Percentiles rank a stretch among this genome's conserved stretches.
These are phyloP conservation scores for Mycteria americana DNA, from an alignment of 2,797 vertebrate genomes.

Conservation along the genomic window DNA sequence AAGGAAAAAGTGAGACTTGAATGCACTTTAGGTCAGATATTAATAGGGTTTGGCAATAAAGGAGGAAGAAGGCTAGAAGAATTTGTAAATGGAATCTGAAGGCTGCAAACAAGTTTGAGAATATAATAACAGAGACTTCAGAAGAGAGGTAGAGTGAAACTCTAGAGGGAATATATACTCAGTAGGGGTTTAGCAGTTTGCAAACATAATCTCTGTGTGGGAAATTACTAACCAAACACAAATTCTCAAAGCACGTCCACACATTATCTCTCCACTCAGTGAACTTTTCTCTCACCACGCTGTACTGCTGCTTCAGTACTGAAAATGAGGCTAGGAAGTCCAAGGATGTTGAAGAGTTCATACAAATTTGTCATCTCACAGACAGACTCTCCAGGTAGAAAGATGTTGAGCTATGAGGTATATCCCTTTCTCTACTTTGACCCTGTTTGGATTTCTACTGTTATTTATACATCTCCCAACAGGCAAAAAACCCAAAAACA, in stretches of 20 bases:
- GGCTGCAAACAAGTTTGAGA: background rate
- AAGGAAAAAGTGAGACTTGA: background rate
- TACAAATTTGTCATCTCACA: background rate
- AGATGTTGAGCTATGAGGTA: background rate
- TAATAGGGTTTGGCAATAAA: slow-evolving; percentile 28
- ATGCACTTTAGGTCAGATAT: background rate
- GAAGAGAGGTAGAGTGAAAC: background rate
- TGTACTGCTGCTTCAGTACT: background rate
- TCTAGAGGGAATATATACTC: background rate
- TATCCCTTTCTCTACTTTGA: background rate
- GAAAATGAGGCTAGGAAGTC: background rate
- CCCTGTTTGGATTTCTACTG: background rate
- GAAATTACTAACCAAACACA: background rate
- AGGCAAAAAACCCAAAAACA: background rate
- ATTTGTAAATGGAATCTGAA: slow-evolving; percentile 11
- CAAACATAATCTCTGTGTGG: background rate
- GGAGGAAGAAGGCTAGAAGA: background rate
- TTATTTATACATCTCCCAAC: background rate
- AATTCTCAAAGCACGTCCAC: background rate
- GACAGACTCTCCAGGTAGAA: background rate
- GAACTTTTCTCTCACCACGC: background rate
- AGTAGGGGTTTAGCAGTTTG: background rate
- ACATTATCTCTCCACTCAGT: background rate
- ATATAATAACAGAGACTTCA: background rate
- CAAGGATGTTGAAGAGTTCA: background rate